Evolutionary conservation across 2,113 vertebrate species (phyloP).

Genomic region (Chiloscyllium plagiosum): DNA sequence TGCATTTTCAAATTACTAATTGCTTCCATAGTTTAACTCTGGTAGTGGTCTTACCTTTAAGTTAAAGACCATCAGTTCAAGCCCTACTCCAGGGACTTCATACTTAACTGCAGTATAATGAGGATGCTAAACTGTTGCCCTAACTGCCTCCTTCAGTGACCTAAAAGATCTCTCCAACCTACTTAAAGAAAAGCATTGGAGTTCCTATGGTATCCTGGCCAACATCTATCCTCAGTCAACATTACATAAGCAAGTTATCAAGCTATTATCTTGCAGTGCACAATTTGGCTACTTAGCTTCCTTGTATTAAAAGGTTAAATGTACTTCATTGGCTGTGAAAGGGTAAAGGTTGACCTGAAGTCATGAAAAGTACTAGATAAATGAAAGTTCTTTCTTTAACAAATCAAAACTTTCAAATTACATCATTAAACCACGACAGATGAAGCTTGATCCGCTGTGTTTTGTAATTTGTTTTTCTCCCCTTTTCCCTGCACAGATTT

Average conservation of each 20-base stretch:
- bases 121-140: not conserved
- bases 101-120: not conserved
- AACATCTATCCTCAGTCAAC: not conserved
- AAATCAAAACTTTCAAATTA: conserved; percentile 20
- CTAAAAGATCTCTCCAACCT: not conserved
- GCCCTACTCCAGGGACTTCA: not conserved
- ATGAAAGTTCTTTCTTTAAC: not conserved
- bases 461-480: conserved; percentile 34
- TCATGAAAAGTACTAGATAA: not conserved
- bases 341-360: not conserved
- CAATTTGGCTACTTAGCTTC: not conserved
- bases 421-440: conserved; percentile 1
- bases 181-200: not conserved
- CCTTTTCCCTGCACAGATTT: conserved; percentile 35
- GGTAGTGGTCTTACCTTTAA: not conserved
- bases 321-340: not conserved
- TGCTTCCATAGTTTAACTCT: not conserved
- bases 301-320: not conserved
- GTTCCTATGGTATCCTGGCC: not conserved
- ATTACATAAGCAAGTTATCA: not conserved
- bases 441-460: conserved; percentile 31
- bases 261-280: not conserved
- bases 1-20: not conserved
- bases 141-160: not conserved
- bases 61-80: not conserved